A percentile compares a stretch with the other conserved stretches of the same genome.
Conservation (phyloP, 2,797 vertebrate species). For the Acropternis orthonyx region DNA sequence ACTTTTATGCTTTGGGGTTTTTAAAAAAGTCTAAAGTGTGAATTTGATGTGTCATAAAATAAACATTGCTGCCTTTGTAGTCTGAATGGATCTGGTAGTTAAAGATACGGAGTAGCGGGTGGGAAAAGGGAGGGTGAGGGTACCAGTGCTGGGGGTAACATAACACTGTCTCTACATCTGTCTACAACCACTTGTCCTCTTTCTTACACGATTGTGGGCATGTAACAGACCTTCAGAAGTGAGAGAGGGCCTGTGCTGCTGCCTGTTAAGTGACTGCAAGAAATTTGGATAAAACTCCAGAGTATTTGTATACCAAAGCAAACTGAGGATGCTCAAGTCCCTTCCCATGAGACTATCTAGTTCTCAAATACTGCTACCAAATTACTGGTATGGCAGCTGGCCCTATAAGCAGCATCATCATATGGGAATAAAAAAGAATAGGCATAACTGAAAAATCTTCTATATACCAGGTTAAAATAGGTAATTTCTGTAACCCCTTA, state of each 20-base stretch:
- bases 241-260: not conserved
- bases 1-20: not conserved
- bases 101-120: not conserved
- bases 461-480: not conserved
- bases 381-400: not conserved
- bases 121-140: not conserved
- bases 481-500: not conserved
- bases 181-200: not conserved
- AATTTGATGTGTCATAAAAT: not conserved
- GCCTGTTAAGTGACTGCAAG: not conserved
- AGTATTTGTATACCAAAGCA: not conserved
- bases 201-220: fast-evolving
- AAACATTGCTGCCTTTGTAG: slow-evolving; percentile 59
- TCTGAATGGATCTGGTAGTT: not conserved
- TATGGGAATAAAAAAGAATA: not conserved
- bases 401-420: not conserved
- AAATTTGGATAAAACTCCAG: not conserved
- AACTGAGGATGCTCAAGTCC: not conserved
- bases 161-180: not conserved
- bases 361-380: not conserved
- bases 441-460: not conserved
- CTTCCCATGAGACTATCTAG: not conserved
- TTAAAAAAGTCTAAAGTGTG: not conserved
- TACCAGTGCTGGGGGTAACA: not conserved
- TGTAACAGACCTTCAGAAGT: not conserved